These are phyloP conservation scores for Nyctibius grandis DNA, from an alignment of 2,797 vertebrate species.

Conservation along the genomic window DNA sequence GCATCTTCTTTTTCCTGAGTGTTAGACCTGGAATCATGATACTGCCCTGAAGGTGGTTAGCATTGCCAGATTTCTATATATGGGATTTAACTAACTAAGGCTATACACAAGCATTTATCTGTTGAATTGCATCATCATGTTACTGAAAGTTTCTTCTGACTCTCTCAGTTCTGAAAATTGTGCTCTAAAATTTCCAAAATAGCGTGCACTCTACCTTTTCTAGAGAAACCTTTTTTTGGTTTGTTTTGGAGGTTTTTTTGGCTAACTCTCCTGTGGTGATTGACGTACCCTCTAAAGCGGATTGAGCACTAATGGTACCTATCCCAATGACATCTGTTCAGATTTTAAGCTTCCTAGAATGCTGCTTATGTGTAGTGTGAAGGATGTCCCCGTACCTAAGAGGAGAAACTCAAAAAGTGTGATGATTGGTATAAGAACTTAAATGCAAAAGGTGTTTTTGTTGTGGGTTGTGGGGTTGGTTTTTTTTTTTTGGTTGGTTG, in stretches of 20 bases:
- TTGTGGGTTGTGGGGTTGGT: too few species aligned
- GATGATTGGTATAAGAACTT: neutral
- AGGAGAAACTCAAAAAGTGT: neutral
- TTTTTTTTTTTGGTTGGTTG: neutral
- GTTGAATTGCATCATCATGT: neutral
- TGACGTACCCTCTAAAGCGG: neutral
- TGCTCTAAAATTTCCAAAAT: neutral
- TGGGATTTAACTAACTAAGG: neutral
- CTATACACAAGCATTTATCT: neutral
- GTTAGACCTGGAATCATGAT: neutral
- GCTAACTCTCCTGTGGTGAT: neutral
- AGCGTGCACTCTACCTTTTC: fast-evolving
- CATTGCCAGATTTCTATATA: neutral
- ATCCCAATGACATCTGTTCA: neutral
- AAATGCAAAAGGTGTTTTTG: neutral
- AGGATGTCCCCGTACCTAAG: neutral
- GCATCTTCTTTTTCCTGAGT: neutral
- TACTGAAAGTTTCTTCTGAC: neutral
- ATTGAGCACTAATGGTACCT: neutral
- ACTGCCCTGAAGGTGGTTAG: neutral
- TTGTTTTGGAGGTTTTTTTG: neutral
- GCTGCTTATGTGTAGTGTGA: fast-evolving
- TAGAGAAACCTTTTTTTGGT: neutral
- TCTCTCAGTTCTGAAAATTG: neutral
- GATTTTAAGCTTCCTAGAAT: neutral